These are phyloP conservation scores for Drosophila sturtevanti DNA, from an alignment of 1,140 invertebrate genomes.

Conservation along the genomic window DNA sequence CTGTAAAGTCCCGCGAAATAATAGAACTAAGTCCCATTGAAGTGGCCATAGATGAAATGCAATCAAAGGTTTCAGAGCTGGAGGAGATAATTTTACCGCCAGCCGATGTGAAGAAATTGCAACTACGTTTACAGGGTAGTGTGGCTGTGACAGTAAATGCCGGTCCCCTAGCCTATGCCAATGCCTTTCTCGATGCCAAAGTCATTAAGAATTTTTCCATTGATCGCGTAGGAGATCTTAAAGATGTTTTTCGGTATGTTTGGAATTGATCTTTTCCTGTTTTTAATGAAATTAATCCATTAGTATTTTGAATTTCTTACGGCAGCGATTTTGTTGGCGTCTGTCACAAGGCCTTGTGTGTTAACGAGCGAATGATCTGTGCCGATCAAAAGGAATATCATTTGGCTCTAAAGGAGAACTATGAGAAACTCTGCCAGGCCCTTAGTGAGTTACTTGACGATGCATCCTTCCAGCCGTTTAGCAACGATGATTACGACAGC, in stretches of 20 bases:
- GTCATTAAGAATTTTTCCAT: constrained; percentile 88
- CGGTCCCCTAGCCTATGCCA: constrained; percentile 96
- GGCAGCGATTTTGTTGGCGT: constrained; percentile 93
- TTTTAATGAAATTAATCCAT: not conserved
- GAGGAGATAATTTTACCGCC: constrained; percentile 92
- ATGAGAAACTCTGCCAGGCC: constrained; percentile 91
- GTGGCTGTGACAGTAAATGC: constrained; percentile 97
- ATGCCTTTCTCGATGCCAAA: constrained; percentile 92
- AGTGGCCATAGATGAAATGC: constrained; percentile 97
- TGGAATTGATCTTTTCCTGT: not conserved
- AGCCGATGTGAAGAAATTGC: constrained; percentile 94
- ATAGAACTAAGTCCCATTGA: constrained; percentile 95
- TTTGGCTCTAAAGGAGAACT: constrained; percentile 91
- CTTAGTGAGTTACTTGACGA: constrained; percentile 88
- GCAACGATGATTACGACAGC: constrained; percentile 77
- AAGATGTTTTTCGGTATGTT: constrained; percentile 92
- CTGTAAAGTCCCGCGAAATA: constrained; percentile 88
- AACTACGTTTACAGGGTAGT: constrained; percentile 94
- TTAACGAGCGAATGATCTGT: constrained; percentile 93
- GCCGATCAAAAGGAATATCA: constrained; percentile 95
- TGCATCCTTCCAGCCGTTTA: constrained; percentile 83
- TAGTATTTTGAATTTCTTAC: constrained; percentile 60
- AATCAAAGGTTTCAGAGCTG: constrained; percentile 91
- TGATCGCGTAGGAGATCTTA: constrained; percentile 92
- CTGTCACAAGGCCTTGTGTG: constrained; percentile 92